phyloP scores from a whole-genome alignment of 2,113 vertebrate genomes.

The Pseudorhombus dupliciocellatus region DNA sequence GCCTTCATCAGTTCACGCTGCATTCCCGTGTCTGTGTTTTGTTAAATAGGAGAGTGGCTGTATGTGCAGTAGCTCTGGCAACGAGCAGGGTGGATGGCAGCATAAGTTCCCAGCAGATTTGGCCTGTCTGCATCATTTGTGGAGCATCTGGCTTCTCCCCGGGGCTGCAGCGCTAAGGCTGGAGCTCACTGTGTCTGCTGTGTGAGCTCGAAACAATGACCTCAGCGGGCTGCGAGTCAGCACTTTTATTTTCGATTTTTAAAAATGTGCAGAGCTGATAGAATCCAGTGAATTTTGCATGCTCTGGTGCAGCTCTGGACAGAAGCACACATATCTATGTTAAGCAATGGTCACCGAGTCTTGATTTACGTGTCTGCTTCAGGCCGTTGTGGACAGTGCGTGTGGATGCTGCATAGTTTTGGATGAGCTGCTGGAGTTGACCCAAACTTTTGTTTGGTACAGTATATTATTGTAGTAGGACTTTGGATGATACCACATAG shows the following conservation, averaged over 20 bases:
- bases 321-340: background rate
- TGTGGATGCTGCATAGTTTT: background rate
- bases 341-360: background rate
- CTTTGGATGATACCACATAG: conserved; percentile 1
- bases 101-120: conserved; percentile 29
- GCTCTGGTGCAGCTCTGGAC: conserved; percentile 8
- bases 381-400: background rate
- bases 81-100: conserved; percentile 15
- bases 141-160: conserved; percentile 42
- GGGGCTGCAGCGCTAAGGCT: conserved; percentile 4
- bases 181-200: background rate
- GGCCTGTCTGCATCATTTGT: background rate
- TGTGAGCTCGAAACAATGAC: conserved; percentile 6
- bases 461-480: conserved; percentile 4
- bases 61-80: conserved; percentile 24
- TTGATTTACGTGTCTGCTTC: conserved; percentile 13
- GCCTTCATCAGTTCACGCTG: background rate
- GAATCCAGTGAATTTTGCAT: background rate
- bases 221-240: conserved; percentile 28
- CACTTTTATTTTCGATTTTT: conserved; percentile 4
- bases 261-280: conserved; percentile 7
- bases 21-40: conserved; percentile 9
- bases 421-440: background rate
- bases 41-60: conserved; percentile 4
- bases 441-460: background rate